Conservation (phyloP, 1,140 invertebrate species). For the Physella acuta region DNA sequence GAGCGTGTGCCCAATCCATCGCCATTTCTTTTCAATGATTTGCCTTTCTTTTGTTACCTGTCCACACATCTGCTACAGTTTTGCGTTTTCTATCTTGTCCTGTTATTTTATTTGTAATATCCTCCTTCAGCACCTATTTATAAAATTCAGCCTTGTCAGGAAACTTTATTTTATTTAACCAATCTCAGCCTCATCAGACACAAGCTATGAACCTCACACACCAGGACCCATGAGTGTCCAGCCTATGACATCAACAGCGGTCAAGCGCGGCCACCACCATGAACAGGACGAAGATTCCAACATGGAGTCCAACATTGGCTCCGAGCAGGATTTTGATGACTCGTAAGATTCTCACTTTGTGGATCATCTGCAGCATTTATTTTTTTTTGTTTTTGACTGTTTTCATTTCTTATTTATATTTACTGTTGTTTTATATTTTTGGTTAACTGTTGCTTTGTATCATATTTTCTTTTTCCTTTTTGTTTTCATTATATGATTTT, state of each 20-base stretch:
- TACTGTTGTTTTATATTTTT: constrained; percentile 13
- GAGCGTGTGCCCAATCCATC: too few relatives aligned
- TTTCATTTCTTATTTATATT: constrained; percentile 15
- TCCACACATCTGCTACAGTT: too few relatives aligned
- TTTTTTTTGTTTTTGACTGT: constrained; percentile 10
- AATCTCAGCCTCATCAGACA: constrained; percentile 31
- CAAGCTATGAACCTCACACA: constrained; percentile 37
- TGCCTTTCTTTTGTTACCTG: too few relatives aligned
- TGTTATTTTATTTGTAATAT: too few relatives aligned
- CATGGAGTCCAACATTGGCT: constrained; percentile 32
- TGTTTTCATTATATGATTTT: too few relatives aligned
- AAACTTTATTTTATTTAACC: too few relatives aligned
- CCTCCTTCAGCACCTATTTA: too few relatives aligned
- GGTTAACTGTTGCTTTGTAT: neutral
- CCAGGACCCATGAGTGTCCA: constrained; percentile 58
- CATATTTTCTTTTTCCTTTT: neutral
- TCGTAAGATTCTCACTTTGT: constrained; percentile 39
- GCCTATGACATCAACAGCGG: constrained; percentile 41
- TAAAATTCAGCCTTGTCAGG: too few relatives aligned
- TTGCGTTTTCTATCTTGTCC: too few relatives aligned
- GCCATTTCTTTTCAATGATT: too few relatives aligned
- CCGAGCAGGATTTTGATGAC: constrained; percentile 53
- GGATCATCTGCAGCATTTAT: constrained; percentile 5
- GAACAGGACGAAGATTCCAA: constrained; percentile 39
- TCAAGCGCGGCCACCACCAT: constrained; percentile 45